These are phyloP conservation scores for Clitarchus hookeri DNA, from an alignment of 2,888 invertebrate species.

Conservation along the genomic window DNA sequence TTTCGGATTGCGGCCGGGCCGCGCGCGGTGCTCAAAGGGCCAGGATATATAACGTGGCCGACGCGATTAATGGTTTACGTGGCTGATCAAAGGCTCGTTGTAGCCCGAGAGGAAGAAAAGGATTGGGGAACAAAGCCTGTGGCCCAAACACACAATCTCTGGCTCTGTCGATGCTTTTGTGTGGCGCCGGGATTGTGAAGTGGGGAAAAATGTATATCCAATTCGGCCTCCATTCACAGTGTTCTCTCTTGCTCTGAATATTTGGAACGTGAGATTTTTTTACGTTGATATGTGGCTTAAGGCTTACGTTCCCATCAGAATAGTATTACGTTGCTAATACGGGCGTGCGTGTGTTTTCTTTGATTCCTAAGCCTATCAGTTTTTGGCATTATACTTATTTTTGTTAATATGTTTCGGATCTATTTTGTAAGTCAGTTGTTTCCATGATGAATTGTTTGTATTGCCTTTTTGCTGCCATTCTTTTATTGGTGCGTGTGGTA, in stretches of 20 bases:
- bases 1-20: background rate
- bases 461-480: no score
- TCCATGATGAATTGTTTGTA: no score
- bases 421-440: no score
- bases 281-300: background rate
- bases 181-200: background rate
- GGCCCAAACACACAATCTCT: background rate
- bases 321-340: no score
- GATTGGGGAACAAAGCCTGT: background rate
- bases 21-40: background rate
- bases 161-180: background rate
- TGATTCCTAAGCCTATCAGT: no score
- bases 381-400: no score
- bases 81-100: background rate
- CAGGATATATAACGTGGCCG: background rate
- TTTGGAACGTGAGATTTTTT: background rate
- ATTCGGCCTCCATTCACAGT: background rate
- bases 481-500: no score
- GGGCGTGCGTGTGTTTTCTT: no score
- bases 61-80: conserved; percentile 2
- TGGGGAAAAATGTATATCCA: background rate
- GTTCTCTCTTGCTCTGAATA: background rate
- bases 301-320: no score
- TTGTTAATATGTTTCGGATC: no score
- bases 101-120: conserved; percentile 8